Conservation (phyloP, 2,113 vertebrate genomes). For the Terrapene triunguis region DNA sequence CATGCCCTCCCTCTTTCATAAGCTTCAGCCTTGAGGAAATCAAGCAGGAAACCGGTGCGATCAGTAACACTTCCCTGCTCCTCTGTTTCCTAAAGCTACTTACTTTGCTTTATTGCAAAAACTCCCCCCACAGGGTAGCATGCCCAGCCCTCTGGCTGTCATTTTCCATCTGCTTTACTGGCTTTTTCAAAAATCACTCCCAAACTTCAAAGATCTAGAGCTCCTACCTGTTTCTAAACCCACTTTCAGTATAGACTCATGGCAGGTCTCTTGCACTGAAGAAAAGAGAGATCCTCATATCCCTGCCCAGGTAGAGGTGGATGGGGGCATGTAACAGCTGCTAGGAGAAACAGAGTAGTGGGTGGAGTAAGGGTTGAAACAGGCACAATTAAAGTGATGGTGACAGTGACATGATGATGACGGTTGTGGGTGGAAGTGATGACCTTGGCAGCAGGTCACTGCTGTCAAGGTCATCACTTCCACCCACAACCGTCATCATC, state of each 20-base stretch:
- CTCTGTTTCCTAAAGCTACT: background rate
- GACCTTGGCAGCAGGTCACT: background rate
- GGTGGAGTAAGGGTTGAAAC: background rate
- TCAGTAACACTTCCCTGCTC: background rate
- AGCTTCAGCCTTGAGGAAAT: background rate
- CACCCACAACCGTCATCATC: background rate
- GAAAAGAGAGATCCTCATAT: background rate
- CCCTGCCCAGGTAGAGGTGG: background rate
- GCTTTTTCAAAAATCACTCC: background rate
- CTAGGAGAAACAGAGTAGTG: background rate
- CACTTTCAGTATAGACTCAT: background rate
- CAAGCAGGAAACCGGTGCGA: background rate
- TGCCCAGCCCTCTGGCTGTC: background rate
- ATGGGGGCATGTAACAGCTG: background rate
- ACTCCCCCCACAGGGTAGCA: background rate
- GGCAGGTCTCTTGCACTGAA: background rate
- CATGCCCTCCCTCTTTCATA: background rate
- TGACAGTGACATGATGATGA: background rate
- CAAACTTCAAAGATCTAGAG: background rate
- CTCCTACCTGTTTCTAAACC: background rate
- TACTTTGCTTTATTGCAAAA: fast-evolving
- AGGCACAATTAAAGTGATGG: constrained; percentile 1
- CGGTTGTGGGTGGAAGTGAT: background rate
- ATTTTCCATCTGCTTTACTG: background rate
- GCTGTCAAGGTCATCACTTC: background rate